Base-by-base conservation (phyloP, 2,888 invertebrate species). In the Agriopis marginaria region DNA sequence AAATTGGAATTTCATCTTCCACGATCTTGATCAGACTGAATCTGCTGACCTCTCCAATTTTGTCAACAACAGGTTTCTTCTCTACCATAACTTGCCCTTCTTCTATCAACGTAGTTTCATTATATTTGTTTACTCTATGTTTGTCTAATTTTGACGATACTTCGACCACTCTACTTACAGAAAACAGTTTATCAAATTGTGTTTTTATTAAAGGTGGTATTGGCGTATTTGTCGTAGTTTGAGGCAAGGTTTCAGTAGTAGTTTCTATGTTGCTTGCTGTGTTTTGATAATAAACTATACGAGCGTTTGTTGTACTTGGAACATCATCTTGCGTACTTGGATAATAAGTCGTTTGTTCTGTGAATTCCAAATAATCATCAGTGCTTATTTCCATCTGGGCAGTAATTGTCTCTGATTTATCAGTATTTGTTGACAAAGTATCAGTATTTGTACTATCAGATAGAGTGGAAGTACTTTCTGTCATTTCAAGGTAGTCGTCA, bases 1-100 rank as follows among this genome's bases (percentile, higher is more conserved):
- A 94, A 72, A 94, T 93, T 58, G 94, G 94, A 12, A 95, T 94
- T 79, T 94, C 94, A 77, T 95, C 95, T 87, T 96, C 96, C 4
- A 96, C 95, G 63, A 96, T 94, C 85, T 96, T 96, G 14, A 97
- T 96, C 23, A 95, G 92, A 75, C 96, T 96, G 47, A 95, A 95
- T 75, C 96, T 94, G 83, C 96, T 96, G 0, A 97, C 96, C 86
- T 96, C 96, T 55, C 96, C 96, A 71, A 97, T 95, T 89, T 96
- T 96, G 79, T 96, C 95, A 1, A 96, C 80, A 14, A 94, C 95
- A 0, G 96, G 96, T 80, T 95, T 90, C 72, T 94, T 94, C 82
- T 96, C 96, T n/a, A 95, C 88, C 80, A 93, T 93, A 1, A 95
- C 88, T 79, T 93, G 86, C 0, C 95, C 93, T 76, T 94, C 93